Base-by-base conservation (phyloP, 2,888 invertebrate genomes). In the Scaeva pyrastri region DNA sequence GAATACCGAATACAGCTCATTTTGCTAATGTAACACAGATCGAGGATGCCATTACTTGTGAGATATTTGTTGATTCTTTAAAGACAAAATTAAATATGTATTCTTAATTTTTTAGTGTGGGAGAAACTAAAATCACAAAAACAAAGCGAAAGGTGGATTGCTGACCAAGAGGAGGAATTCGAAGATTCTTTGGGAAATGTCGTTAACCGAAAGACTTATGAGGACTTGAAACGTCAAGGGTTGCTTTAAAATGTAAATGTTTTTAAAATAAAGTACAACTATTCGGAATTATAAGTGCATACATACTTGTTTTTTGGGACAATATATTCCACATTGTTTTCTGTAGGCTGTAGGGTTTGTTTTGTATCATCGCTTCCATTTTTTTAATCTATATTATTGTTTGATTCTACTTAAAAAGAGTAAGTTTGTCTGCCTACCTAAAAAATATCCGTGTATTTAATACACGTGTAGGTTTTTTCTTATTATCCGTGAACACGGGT, bases 1-100 rank as follows among this genome's bases (percentile, higher is more conserved):
- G 99, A 7, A 99, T 99, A 89, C 99, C 99, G 0, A 99, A 99
- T 92, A 99, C 99, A 0, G 99, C 99, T 0, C 99, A 99, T 93
- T 99, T 99, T 93, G 99, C 99, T 0, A 99, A 99, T 92, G 99
- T 99, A 45, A 99, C 99, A 0, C 98, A 98, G 91, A 99, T 99
- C 89, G 99, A 99, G 92, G 99, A 99, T 92, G 99, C 99, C 0
- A 94, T 99, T 64, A 97, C 98, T 48, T 93, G 97, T 97, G 93
- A 95, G 96, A 74, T 52, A 48, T 19, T 4, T 7, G 1, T 16
- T 7, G 19, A 16, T n/a, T 14, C 16, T 7, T 52, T 10, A 21
- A 7, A 52, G 14, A 19, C 2, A 23, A 1, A 23, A 1, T n/a
- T n/a, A 21, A 11, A 12, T 21, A 1, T 11, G 31, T 21, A n/a